Evolutionary conservation across 1,140 invertebrate species (phyloP), one percentile per base, ranked within the genome.

Genomic region (Hermatobates lingyangjiaoensis): DNA sequence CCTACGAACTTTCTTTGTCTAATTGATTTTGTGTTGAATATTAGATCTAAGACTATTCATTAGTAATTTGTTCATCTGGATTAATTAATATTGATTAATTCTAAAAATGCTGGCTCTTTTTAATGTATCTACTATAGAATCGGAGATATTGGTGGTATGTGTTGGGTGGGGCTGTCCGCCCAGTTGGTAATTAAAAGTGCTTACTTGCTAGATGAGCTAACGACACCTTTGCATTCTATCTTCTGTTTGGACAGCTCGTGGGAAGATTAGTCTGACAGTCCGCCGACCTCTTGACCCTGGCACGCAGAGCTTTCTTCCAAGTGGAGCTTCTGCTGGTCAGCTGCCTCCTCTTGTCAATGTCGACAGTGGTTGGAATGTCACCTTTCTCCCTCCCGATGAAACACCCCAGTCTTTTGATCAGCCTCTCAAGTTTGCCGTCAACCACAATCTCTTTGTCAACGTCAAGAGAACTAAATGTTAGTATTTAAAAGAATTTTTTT

Each of bases 371-470:
- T 40, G 50, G 38, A 51, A 52, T 45, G 49, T 39, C 20, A 25
- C 45, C 28, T 42, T 55, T n/a, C 23, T 49, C 23, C 50, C 50
- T 20, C 24, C 28, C 27, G 48, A 55, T 18, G 48, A 51, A 23
- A 38, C 28, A 4, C 15, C 34, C 28, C 42, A 30, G 14, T 38
- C 56, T 20, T 49, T 55, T 45, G 67, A 70, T 52, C 65, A 69
- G 21, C 72, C 79, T 54, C 68, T 86, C 23, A 78, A 76, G 62
- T 89, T 87, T 68, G 80, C 79, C n/a, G 63, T 89, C 2, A 81
- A 83, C 60, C 74, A 76, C 51, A 88, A 88, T 68, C 72, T 90
- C 4, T 77, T 75, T 64, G 78, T 87, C 3, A 72, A 75, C 51
- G 79, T 86, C 3, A 87, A 85, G 67, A 75, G 87, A 58, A 70